phyloP scores from a whole-genome alignment of 2,113 vertebrate genomes.

The Gambusia affinis region DNA sequence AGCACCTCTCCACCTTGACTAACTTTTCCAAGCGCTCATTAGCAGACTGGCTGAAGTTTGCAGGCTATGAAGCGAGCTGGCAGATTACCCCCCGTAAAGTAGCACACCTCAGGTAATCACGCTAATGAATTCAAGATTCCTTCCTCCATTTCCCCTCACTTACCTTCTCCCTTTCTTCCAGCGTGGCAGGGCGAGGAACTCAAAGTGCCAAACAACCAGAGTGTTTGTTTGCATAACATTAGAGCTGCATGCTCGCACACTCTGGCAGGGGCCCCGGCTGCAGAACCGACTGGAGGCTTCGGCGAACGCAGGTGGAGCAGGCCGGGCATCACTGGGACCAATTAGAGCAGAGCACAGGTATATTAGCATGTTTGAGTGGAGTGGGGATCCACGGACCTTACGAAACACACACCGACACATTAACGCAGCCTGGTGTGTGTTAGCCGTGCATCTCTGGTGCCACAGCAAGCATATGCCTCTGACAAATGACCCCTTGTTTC shows the following conservation, averaged over 20 bases:
- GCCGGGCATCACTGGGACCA: conserved; percentile 79
- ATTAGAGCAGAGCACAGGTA: conserved; percentile 78
- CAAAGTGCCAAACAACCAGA: conserved; percentile 76
- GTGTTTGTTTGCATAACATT: conserved; percentile 81
- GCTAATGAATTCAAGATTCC: conserved; percentile 74
- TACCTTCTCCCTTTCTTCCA: conserved; percentile 54
- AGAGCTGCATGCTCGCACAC: conserved; percentile 55
- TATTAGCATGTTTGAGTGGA: conserved; percentile 81
- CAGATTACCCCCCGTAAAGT: conserved; percentile 69
- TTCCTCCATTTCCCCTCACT: conserved; percentile 39
- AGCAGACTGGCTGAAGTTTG: conserved; percentile 66
- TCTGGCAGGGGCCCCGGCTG: conserved; percentile 67
- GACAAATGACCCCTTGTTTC: conserved; percentile 64
- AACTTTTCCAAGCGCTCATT: conserved; percentile 74
- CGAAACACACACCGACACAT: conserved; percentile 47
- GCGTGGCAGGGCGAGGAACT: conserved; percentile 54
- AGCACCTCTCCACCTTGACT: conserved; percentile 74
- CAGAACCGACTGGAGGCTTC: conserved; percentile 73
- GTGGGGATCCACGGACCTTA: conserved; percentile 46
- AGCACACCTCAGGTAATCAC: conserved; percentile 77
- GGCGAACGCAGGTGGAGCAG: conserved; percentile 76
- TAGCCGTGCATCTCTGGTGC: conserved; percentile 34
- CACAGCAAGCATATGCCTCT: conserved; percentile 43
- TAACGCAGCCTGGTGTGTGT: conserved; percentile 41
- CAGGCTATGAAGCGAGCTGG: conserved; percentile 60